These are phyloP conservation scores for Halcyon senegalensis DNA, from an alignment of 2,113 vertebrate species.

Conservation along the genomic window DNA sequence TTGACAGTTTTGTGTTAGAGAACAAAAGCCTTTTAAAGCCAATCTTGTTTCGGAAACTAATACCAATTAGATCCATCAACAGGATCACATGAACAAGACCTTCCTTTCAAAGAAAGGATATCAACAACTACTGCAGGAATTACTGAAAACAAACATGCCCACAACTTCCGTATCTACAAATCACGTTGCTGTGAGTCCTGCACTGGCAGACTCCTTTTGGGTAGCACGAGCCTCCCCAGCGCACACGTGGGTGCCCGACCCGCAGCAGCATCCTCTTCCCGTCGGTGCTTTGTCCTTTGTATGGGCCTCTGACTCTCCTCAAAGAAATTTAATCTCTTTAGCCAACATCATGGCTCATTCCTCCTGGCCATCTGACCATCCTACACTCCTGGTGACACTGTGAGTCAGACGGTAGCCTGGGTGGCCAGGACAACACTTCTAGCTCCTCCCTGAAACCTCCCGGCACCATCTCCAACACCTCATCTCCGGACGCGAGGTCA, in stretches of 20 bases:
- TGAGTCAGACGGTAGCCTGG: neutral
- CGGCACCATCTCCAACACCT: neutral
- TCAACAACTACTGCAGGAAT: neutral
- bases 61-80: neutral
- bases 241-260: fast-evolving
- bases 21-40: slow-evolving; percentile 18
- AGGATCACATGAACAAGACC: neutral
- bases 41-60: slow-evolving; percentile 10
- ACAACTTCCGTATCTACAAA: neutral
- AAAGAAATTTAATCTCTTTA: neutral
- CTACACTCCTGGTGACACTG: neutral
- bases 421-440: neutral
- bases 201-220: neutral
- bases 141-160: neutral
- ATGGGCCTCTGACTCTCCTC: neutral
- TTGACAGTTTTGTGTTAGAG: neutral
- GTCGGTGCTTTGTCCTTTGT: fast-evolving
- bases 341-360: neutral
- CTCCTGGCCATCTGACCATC: neutral
- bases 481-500: neutral
- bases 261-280: neutral
- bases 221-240: neutral
- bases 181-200: neutral
- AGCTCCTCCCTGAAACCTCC: slow-evolving; percentile 38
- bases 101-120: neutral